Evolutionary conservation across 2,113 vertebrate genomes (phyloP).

Genomic region (Naja naja): DNA sequence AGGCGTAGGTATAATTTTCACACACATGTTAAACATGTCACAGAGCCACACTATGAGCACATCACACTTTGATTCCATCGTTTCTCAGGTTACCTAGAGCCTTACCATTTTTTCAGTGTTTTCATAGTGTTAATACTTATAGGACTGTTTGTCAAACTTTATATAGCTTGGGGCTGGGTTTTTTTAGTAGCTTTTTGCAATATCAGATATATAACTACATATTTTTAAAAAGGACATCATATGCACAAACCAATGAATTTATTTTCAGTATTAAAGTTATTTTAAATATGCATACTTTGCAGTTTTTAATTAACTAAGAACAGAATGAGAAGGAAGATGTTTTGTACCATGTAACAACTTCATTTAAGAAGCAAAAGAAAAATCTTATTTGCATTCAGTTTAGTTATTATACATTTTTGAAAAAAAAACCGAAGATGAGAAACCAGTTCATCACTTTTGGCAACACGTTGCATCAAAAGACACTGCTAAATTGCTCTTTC

Average conservation of each 20-base stretch:
- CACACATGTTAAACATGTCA: neutral
- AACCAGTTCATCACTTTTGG: neutral
- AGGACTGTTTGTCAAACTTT: neutral
- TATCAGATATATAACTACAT: neutral
- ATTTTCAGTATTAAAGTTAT: neutral
- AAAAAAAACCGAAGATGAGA: neutral
- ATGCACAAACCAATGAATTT: neutral
- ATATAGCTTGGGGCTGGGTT: neutral
- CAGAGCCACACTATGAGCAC: neutral
- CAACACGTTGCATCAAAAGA: neutral
- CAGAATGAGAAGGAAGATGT: neutral
- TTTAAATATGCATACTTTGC: neutral
- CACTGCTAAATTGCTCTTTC: neutral
- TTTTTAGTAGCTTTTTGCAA: neutral
- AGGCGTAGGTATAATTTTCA: neutral
- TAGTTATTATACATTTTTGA: neutral
- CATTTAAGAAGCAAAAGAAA: neutral
- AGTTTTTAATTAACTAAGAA: neutral
- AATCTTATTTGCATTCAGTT: neutral
- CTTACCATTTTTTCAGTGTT: neutral
- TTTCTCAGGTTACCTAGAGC: neutral
- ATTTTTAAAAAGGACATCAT: neutral
- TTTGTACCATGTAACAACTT: neutral
- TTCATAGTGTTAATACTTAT: neutral
- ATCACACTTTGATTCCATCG: neutral